These are phyloP conservation scores for Alligator mississippiensis DNA, from an alignment of 2,113 vertebrate genomes.

Conservation along the genomic window DNA sequence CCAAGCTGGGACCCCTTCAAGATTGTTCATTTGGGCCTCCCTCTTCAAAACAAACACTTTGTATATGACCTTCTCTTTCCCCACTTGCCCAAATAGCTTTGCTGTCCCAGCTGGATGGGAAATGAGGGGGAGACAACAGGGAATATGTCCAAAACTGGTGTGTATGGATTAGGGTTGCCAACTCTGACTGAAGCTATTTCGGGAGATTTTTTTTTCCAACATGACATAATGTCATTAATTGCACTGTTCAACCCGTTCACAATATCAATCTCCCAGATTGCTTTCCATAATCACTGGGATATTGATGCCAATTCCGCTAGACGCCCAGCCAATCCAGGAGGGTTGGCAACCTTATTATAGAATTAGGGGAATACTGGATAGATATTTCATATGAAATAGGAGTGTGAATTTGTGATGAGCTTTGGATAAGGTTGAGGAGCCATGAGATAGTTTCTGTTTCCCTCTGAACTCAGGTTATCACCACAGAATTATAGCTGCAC, in stretches of 20 bases:
- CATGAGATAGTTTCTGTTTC: neutral
- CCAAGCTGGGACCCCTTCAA: rapidly evolving
- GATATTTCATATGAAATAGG: neutral
- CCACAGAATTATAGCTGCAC: neutral
- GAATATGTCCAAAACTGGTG: neutral
- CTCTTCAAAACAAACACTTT: neutral
- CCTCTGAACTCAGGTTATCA: neutral
- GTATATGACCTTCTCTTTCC: neutral
- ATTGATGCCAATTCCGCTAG: too few relatives aligned
- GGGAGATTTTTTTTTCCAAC: too few relatives aligned
- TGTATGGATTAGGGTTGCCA: too few relatives aligned
- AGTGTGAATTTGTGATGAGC: neutral
- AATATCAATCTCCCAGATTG: too few relatives aligned
- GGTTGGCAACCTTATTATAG: neutral
- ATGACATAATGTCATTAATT: too few relatives aligned
- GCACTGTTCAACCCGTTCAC: too few relatives aligned
- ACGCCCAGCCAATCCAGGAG: neutral
- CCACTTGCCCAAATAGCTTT: neutral
- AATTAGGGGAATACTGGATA: neutral
- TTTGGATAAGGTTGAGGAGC: neutral
- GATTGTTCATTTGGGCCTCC: neutral
- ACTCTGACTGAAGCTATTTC: too few relatives aligned
- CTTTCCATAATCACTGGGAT: too few relatives aligned
- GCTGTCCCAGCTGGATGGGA: neutral
- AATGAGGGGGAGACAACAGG: rapidly evolving